A percentile compares a stretch with the other conserved stretches of the same genome.
phyloP scores from a whole-genome alignment of 2,888 invertebrate genomes.

The Aspidapion aeneum region DNA sequence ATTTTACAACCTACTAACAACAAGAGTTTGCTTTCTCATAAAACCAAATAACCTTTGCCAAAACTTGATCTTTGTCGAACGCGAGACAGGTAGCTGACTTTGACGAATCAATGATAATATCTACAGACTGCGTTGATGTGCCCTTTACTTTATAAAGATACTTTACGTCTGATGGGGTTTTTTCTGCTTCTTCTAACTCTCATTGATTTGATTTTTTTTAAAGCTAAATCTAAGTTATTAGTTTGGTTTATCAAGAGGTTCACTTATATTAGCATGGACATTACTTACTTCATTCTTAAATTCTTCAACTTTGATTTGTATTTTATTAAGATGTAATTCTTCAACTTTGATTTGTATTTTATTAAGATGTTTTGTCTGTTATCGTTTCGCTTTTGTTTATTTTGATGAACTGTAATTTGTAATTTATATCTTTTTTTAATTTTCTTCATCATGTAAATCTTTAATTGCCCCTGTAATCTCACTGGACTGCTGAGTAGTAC shows the following conservation, averaged over 20 bases:
- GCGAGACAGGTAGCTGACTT: constrained; percentile 3
- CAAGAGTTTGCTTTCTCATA: too few species aligned
- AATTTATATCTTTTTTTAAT: background rate
- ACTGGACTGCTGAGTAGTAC: background rate
- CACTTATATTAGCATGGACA: background rate
- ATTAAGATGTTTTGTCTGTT: background rate
- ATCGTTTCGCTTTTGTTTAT: background rate
- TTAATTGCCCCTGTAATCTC: background rate
- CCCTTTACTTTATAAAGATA: constrained; percentile 21
- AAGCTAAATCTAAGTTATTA: too few species aligned
- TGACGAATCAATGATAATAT: too few species aligned
- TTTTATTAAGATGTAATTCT: too few species aligned
- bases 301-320: too few species aligned
- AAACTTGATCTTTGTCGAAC: background rate
- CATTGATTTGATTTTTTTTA: too few species aligned
- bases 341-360: too few species aligned
- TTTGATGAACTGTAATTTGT: too few species aligned
- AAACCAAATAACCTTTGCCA: too few species aligned
- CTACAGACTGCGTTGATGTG: constrained; percentile 21
- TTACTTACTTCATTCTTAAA: background rate
- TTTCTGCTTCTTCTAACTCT: constrained; percentile 3
- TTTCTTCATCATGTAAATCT: background rate
- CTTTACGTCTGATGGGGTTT: constrained; percentile 15
- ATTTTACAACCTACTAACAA: too few species aligned
- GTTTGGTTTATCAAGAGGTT: background rate